Evolutionary conservation across 2,797 vertebrate genomes (phyloP), one percentile per base, ranked within the genome.

Genomic region (Sardinella longiceps): DNA sequence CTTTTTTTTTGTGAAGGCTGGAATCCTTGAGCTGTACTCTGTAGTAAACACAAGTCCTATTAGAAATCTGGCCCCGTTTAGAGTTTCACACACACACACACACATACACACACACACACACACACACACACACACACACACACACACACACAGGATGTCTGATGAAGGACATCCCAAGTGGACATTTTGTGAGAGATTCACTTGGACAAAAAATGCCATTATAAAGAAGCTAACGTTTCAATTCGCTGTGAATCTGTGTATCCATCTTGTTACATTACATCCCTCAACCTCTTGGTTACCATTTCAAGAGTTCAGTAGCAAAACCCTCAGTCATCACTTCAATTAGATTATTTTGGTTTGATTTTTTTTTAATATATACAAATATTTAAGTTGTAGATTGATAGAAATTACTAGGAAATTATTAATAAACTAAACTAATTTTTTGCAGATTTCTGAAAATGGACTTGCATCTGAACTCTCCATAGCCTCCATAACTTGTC

Each of bases 41-140:
- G 70, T 77, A 77, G 70, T 77, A 77, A 77, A 77, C 70, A 77
- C 43, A 77, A 23, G 70, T 77, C 70, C 70, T 77, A 7, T 37
- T 37, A 77, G 70, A 43, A 43, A 77, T 43, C 37, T 77, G 70
- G 70, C 70, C 37, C 33, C 33, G 15, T 77, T 77, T 77, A 43
- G 70, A 77, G 70, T 77, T 77, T 77, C 66, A 39, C 33, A 39
- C 66, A 33, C 30, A 37, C 66, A 70, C 66, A 70, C 63, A 70
- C 63, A 70, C n/a, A 37, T 30, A 37, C 60, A n/a, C 4, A 30
- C 23, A 66, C 60, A n/a, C 60, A n/a, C 60, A 66, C 60, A 30
- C 60, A 30, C 58, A 28, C 58, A 28, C n/a, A 28, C 58, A 10
- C 58, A 63, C 58, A 63, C 25, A 28, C 58, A 25, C 58, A 63